phyloP scores from a whole-genome alignment of 1,140 invertebrate genomes.

The Anastrepha ludens region DNA sequence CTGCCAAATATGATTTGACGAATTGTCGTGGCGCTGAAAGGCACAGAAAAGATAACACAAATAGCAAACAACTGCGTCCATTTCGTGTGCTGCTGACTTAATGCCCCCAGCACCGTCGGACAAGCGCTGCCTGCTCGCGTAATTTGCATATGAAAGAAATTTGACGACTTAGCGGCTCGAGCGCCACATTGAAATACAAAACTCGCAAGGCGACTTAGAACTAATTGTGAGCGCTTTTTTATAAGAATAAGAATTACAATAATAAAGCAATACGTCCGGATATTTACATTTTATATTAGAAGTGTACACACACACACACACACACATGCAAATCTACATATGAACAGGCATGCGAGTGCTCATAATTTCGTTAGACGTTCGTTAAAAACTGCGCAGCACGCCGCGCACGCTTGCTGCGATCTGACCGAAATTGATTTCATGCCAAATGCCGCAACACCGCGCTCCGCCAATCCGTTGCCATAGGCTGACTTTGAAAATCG shows the following conservation, averaged over 20 bases:
- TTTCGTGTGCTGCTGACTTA: not conserved
- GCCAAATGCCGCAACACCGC: not conserved
- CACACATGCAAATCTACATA: not conserved
- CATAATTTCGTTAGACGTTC: not conserved
- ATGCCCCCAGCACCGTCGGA: not conserved
- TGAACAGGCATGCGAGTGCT: not conserved
- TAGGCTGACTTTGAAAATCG: not conserved
- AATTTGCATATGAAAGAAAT: constrained; percentile 23
- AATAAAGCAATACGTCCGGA: not conserved
- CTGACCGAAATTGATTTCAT: not conserved
- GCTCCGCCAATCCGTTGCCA: not conserved
- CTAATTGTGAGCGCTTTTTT: too few relatives aligned
- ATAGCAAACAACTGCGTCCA: not conserved
- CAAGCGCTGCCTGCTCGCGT: not conserved
- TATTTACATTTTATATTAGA: constrained; percentile 20
- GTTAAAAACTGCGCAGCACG: constrained; percentile 19
- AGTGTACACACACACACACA: not conserved
- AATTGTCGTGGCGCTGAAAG: not conserved
- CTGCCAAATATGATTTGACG: not conserved
- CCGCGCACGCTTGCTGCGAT: constrained; percentile 19
- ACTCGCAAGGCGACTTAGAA: not conserved
- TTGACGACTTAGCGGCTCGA: not conserved
- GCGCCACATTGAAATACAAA: not conserved
- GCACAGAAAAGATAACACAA: not conserved
- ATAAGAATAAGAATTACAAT: too few relatives aligned